These are phyloP conservation scores for Fissipunctia ypsillon DNA, from an alignment of 2,888 invertebrate genomes.

Conservation along the genomic window DNA sequence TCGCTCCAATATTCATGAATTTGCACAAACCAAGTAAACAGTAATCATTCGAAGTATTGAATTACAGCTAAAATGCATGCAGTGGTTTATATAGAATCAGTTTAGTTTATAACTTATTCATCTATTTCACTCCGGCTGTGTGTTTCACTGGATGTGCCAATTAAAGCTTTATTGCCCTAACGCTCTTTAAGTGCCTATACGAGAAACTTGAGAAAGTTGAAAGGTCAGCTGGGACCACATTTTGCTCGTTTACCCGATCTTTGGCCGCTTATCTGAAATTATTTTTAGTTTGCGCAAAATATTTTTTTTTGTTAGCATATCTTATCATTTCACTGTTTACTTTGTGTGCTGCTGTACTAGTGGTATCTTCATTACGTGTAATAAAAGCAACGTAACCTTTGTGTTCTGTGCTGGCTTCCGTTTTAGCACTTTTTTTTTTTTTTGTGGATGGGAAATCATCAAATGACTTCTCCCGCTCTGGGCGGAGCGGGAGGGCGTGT, in stretches of 20 bases:
- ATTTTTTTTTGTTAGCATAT: constrained; percentile 29
- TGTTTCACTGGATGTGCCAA: constrained; percentile 43
- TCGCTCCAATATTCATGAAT: constrained; percentile 24
- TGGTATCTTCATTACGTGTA: constrained; percentile 13
- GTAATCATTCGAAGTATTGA: constrained; percentile 29
- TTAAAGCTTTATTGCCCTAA: constrained; percentile 60
- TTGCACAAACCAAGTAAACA: constrained; percentile 7
- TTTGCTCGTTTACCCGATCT: constrained; percentile 56
- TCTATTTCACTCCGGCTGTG: constrained; percentile 24
- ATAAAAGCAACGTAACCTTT: background rate
- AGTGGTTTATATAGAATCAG: constrained; percentile 16
- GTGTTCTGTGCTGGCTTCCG: too few species aligned
- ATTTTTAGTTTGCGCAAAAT: constrained; percentile 33
- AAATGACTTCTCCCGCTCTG: too few species aligned
- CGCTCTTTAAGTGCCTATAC: constrained; percentile 50
- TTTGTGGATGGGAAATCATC: too few species aligned
- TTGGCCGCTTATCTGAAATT: constrained; percentile 43
- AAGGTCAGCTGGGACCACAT: constrained; percentile 57
- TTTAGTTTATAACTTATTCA: constrained; percentile 37
- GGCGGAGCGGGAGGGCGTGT: too few species aligned
- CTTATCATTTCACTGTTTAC: constrained; percentile 44
- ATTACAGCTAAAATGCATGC: constrained; percentile 22
- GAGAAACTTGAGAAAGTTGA: constrained; percentile 59
- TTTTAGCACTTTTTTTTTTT: background rate
- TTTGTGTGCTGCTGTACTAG: constrained; percentile 23